Percentiles rank a stretch among this genome's conserved stretches.
Evolutionary conservation across 1,140 invertebrate genomes (phyloP).

Genomic region (Hylaeus volcanicus): DNA sequence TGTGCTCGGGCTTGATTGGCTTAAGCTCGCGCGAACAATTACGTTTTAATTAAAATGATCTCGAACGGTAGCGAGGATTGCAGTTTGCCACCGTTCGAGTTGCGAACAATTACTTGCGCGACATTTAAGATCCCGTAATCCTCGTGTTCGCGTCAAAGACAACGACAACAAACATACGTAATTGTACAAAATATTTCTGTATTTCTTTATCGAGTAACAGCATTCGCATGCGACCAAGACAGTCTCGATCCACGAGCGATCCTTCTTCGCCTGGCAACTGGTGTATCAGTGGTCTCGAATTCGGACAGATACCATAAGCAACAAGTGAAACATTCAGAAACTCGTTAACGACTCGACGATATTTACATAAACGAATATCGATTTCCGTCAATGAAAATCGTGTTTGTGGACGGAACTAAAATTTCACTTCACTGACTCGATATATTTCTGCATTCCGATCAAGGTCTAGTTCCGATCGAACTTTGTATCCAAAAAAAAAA

Average conservation of each 20-base stretch:
- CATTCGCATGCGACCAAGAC: neutral
- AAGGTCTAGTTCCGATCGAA: too few relatives aligned
- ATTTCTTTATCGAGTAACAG: too few relatives aligned
- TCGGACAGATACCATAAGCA: slow-evolving; percentile 16
- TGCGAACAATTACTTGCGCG: slow-evolving; percentile 6
- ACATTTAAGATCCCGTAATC: too few relatives aligned
- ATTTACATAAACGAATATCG: neutral
- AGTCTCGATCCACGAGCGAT: neutral
- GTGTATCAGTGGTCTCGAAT: neutral
- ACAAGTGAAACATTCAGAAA: slow-evolving; percentile 38
- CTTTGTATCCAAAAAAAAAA: too few relatives aligned
- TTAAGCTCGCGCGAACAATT: slow-evolving; percentile 18
- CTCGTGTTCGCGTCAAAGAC: neutral
- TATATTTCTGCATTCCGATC: too few relatives aligned
- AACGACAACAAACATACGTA: slow-evolving; percentile 9
- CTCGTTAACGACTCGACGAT: slow-evolving; percentile 9
- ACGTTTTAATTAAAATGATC: slow-evolving; percentile 45
- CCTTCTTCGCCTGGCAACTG: neutral
- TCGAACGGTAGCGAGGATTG: neutral
- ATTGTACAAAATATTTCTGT: too few relatives aligned
- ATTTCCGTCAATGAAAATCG: too few relatives aligned
- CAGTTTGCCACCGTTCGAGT: neutral
- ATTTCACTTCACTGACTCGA: too few relatives aligned
- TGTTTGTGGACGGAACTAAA: too few relatives aligned
- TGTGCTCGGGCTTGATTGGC: neutral